Conservation (phyloP, 2,888 invertebrate species). For the Blera fallax region DNA sequence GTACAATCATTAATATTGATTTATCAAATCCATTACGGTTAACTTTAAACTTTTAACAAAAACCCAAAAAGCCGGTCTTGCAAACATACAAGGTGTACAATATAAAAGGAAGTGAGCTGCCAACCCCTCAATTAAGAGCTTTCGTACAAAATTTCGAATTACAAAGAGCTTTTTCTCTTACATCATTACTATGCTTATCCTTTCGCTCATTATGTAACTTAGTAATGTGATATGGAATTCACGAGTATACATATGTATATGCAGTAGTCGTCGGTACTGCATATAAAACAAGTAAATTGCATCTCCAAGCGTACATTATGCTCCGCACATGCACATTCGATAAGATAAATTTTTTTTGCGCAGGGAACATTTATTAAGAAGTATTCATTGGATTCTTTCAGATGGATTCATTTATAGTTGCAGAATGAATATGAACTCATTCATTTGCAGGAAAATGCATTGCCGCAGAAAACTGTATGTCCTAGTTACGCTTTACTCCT, state of each 20-base stretch:
- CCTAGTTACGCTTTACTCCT: no score
- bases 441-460: neutral
- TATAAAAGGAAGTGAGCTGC: no score
- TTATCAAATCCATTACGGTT: no score
- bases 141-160: neutral
- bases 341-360: neutral
- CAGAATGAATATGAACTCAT: constrained; percentile 44
- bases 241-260: no score
- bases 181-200: neutral
- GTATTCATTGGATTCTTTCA: neutral
- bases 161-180: neutral
- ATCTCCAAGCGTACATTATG: constrained; percentile 11
- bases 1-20: no score
- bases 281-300: constrained; percentile 30
- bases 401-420: constrained; percentile 14
- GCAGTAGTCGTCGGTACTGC: no score
- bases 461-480: no score
- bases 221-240: neutral
- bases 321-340: constrained; percentile 25
- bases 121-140: neutral
- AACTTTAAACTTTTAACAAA: neutral
- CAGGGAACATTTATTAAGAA: neutral
- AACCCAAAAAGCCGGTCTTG: no score
- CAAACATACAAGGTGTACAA: no score
- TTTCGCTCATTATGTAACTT: neutral